Conservation (phyloP, 2,113 vertebrate species). For the Formicarius rufipectus region DNA sequence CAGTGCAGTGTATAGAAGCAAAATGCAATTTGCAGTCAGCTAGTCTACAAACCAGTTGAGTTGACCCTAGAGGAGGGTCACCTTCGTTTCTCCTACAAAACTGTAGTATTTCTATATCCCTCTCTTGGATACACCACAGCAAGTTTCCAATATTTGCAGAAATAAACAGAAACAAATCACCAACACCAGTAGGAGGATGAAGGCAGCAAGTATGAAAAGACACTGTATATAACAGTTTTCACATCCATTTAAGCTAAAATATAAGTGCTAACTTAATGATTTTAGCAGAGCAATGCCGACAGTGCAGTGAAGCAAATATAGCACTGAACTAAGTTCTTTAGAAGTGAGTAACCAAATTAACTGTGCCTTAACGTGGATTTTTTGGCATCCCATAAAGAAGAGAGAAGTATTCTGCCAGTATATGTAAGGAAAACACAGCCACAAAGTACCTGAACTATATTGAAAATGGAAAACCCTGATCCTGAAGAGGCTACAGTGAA, state of each 20-base stretch:
- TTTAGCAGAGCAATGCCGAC: not conserved
- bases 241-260: not conserved
- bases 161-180: not conserved
- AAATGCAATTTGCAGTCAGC: not conserved
- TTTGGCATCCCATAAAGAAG: not conserved
- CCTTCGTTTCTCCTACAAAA: not conserved
- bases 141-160: not conserved
- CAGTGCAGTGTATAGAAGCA: not conserved
- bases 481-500: not conserved
- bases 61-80: not conserved
- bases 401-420: not conserved
- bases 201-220: not conserved
- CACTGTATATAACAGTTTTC: not conserved
- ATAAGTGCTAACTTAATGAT: not conserved
- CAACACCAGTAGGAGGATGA: not conserved
- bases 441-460: not conserved
- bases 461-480: not conserved
- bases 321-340: not conserved
- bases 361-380: not conserved
- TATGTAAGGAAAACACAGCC: not conserved
- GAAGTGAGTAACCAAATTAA: not conserved
- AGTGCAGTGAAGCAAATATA: not conserved
- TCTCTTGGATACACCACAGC: not conserved
- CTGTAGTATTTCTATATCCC: not conserved
- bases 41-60: not conserved